Percentiles rank a stretch among this genome's conserved stretches.
phyloP scores from a whole-genome alignment of 2,888 invertebrate species.

The Pilophorus perplexus region DNA sequence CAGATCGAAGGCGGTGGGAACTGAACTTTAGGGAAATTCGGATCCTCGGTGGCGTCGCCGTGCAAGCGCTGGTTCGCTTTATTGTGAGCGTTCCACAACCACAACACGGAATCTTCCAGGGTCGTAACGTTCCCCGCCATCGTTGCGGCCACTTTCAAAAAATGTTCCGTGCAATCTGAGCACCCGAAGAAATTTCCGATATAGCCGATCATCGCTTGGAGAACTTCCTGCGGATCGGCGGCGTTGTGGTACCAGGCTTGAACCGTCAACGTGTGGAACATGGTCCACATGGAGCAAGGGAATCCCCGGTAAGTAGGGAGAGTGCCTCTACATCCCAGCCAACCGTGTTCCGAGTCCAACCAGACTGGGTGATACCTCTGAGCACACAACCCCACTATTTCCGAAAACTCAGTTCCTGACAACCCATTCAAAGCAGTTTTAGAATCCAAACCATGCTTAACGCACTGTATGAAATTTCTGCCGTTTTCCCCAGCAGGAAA shows the following conservation, averaged over 20 bases:
- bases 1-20: conserved; percentile 75
- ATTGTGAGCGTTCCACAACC: conserved; percentile 95
- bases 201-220: conserved; percentile 82
- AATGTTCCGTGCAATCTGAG: conserved; percentile 84
- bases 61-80: conserved; percentile 84
- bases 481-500: conserved; percentile 76
- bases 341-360: conserved; percentile 52
- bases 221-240: conserved; percentile 64
- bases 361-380: conserved; percentile 53
- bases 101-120: conserved; percentile 70
- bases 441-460: conserved; percentile 52
- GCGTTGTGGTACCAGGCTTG: conserved; percentile 49
- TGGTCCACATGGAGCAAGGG: conserved; percentile 91
- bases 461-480: conserved; percentile 61
- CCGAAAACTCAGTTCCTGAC: conserved; percentile 54
- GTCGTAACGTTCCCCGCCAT: conserved; percentile 63
- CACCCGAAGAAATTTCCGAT: conserved; percentile 92
- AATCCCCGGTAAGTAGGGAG: conserved; percentile 74
- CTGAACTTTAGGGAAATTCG: conserved; percentile 80
- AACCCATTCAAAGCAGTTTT: conserved; percentile 10
- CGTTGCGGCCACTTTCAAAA: conserved; percentile 77
- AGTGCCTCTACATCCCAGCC: conserved; percentile 81
- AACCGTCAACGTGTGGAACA: conserved; percentile 89
- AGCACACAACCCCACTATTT: conserved; percentile 59
- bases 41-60: conserved; percentile 87